Percentiles rank a stretch among this genome's conserved stretches.
phyloP scores from a whole-genome alignment of 2,888 invertebrate genomes.

The Dryocosmus kuriphilus region DNA sequence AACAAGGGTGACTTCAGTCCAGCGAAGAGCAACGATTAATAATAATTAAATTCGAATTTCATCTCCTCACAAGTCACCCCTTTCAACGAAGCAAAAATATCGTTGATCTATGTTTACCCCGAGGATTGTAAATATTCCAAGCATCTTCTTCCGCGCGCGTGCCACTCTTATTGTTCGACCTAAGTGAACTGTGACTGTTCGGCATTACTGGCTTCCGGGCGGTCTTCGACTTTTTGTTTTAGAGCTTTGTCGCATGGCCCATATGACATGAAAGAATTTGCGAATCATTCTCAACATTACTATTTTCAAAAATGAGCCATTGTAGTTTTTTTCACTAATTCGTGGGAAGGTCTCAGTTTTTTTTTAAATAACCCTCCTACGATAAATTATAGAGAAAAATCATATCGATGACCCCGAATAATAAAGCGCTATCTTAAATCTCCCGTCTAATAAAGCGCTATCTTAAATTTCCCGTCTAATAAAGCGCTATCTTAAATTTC shows the following conservation, averaged over 20 bases:
- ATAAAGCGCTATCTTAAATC: too few species aligned
- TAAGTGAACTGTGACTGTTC: conserved; percentile 56
- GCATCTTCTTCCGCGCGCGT: conserved; percentile 55
- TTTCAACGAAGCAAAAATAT: conserved; percentile 73
- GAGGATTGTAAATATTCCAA: conserved; percentile 70
- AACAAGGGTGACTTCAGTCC: conserved; percentile 2
- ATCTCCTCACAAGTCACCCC: conserved; percentile 63
- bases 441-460: too few species aligned
- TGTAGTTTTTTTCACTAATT: neutral
- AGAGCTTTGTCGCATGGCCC: conserved; percentile 46
- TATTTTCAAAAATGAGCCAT: conserved; percentile 37
- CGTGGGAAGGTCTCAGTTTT: neutral
- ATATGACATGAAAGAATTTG: conserved; percentile 40
- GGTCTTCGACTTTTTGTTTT: conserved; percentile 52
- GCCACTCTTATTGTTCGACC: conserved; percentile 60
- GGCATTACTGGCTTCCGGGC: conserved; percentile 53
- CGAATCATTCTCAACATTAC: conserved; percentile 44
- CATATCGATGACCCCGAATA: too few species aligned
- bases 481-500: too few species aligned
- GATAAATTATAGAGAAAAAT: too few species aligned
- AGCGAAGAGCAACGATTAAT: conserved; percentile 63
- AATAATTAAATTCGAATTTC: conserved; percentile 71
- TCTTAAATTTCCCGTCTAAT: too few species aligned
- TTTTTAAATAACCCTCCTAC: neutral
- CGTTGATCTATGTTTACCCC: conserved; percentile 71